A percentile compares a stretch with the other conserved stretches of the same genome.
These are phyloP conservation scores for Geococcyx californianus DNA, from an alignment of 2,113 vertebrate species.

Conservation along the genomic window DNA sequence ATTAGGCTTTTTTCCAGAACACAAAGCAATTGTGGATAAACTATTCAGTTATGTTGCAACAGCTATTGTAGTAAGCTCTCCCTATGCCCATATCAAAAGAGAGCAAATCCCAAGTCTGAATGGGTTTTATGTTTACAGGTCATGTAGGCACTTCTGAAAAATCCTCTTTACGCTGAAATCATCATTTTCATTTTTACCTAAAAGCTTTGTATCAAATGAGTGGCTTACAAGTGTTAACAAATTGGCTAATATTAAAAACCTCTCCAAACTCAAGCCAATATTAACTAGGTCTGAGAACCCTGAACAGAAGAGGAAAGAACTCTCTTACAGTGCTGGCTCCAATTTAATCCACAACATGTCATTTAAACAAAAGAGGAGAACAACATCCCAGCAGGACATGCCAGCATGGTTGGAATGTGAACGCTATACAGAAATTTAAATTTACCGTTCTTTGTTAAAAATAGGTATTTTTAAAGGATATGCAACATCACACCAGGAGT, in stretches of 20 bases:
- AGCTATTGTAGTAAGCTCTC: conserved; percentile 21
- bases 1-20: conserved; percentile 39
- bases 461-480: not conserved
- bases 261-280: conserved; percentile 31
- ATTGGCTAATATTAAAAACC: not conserved
- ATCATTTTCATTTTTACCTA: conserved; percentile 19
- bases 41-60: conserved; percentile 10
- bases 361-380: conserved; percentile 13
- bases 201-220: conserved; percentile 13
- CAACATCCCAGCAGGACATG: not conserved
- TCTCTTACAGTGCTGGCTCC: not conserved
- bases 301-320: conserved; percentile 20
- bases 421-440: not conserved
- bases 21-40: conserved; percentile 30
- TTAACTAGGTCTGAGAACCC: not conserved
- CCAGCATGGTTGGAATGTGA: not conserved
- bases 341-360: not conserved
- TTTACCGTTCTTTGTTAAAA: not conserved
- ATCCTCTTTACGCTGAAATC: conserved; percentile 12
- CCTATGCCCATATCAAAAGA: not conserved
- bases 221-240: not conserved
- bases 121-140: conserved; percentile 30
- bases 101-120: conserved; percentile 47
- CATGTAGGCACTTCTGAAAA: conserved; percentile 29
- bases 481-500: not conserved